Percentiles rank a stretch among this genome's conserved stretches.
phyloP scores from a whole-genome alignment of 2,888 invertebrate species.

The Pegoplata infirma region DNA sequence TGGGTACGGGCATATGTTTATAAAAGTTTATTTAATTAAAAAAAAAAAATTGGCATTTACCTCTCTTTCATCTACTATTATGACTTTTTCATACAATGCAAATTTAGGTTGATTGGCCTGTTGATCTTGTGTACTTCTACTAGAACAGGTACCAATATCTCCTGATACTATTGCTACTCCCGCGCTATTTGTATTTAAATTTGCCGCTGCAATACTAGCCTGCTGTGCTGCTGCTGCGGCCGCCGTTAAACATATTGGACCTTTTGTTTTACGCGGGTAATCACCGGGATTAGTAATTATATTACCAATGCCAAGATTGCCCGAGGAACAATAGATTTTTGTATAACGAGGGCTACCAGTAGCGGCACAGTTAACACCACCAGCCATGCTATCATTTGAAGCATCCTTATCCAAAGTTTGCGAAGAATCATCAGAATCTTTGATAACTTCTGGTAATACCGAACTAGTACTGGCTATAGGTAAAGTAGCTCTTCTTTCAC shows the following conservation, averaged over 20 bases:
- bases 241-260: constrained; percentile 73
- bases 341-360: constrained; percentile 69
- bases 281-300: constrained; percentile 76
- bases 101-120: constrained; percentile 68
- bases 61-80: constrained; percentile 77
- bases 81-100: constrained; percentile 76
- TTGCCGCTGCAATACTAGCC: constrained; percentile 19
- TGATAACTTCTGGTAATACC: constrained; percentile 55
- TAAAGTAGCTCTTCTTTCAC: constrained; percentile 72
- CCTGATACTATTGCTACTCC: constrained; percentile 20
- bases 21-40: too few relatives aligned
- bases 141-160: constrained; percentile 16
- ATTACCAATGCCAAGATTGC: constrained; percentile 73
- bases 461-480: constrained; percentile 71
- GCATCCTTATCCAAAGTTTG: constrained; percentile 47
- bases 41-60: too few relatives aligned
- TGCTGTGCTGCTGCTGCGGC: constrained; percentile 59
- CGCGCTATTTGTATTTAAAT: constrained; percentile 33
- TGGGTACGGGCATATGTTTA: too few relatives aligned
- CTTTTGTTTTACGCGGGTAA: constrained; percentile 76
- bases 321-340: constrained; percentile 74
- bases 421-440: constrained; percentile 36
- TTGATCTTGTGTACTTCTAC: constrained; percentile 27
- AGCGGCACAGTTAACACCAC: constrained; percentile 43
- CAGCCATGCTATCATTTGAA: constrained; percentile 55